phyloP scores from a whole-genome alignment of 1,140 invertebrate species.

The Cherax destructor region DNA sequence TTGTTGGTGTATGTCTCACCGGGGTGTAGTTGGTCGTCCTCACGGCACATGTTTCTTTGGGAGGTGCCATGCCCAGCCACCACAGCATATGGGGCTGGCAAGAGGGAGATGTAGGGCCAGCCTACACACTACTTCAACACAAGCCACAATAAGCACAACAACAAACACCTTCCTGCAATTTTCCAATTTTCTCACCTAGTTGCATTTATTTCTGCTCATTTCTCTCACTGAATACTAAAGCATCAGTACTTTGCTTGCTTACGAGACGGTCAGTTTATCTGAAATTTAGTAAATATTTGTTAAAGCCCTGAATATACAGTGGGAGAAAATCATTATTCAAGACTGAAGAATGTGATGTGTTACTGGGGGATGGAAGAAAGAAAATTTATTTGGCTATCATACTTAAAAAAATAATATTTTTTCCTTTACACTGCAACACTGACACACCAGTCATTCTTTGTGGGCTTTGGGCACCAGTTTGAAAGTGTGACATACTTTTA shows the following conservation, averaged over 20 bases:
- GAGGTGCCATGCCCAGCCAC: conserved; percentile 39
- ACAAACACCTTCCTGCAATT: background rate
- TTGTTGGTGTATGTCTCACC: conserved; percentile 44
- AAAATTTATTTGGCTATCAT: background rate
- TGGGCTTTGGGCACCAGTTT: no score
- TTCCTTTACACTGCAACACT: background rate
- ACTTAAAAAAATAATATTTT: background rate
- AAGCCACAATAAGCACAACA: conserved; percentile 8
- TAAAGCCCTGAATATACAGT: background rate
- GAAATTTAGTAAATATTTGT: conserved; percentile 1
- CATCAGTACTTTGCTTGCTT: background rate
- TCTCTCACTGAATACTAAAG: background rate
- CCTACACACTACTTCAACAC: conserved; percentile 22
- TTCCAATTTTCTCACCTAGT: background rate
- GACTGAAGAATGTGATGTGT: background rate
- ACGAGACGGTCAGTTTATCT: background rate
- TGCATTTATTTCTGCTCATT: conserved; percentile 10
- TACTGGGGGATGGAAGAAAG: background rate
- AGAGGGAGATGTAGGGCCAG: conserved; percentile 14
- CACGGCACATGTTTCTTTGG: conserved; percentile 52
- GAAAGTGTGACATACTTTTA: no score
- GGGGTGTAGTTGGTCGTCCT: conserved; percentile 45
- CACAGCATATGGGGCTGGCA: background rate
- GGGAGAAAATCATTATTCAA: background rate
- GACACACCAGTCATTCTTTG: background rate